These are phyloP conservation scores for Ischnura elegans DNA, from an alignment of 2,888 invertebrate species.

Conservation along the genomic window DNA sequence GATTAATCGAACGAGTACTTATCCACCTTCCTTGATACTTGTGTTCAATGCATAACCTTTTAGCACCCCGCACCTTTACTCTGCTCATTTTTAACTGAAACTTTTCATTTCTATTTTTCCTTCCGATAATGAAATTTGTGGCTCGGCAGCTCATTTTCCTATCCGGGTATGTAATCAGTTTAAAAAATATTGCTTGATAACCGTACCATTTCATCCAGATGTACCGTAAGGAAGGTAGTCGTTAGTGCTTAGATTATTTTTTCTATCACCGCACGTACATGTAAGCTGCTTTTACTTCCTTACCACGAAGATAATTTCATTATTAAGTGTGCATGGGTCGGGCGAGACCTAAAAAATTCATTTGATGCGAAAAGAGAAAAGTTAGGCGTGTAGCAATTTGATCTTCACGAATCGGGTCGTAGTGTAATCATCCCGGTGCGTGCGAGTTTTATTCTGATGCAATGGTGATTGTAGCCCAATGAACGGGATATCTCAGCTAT, in stretches of 20 bases:
- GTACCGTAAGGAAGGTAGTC: not conserved
- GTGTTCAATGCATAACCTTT: no score
- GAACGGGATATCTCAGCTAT: not conserved
- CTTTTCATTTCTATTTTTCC: no score
- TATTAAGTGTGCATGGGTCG: not conserved
- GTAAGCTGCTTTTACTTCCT: not conserved
- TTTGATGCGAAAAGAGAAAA: not conserved
- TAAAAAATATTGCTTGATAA: no score
- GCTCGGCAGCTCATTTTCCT: no score
- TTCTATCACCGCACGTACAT: not conserved
- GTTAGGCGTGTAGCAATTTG: not conserved
- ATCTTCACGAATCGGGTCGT: not conserved
- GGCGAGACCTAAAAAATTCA: not conserved
- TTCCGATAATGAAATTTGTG: no score
- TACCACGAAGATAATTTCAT: not conserved
- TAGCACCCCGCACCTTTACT: no score
- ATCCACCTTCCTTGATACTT: no score
- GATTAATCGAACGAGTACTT: no score
- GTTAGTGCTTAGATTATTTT: no score
- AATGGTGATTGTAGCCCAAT: not conserved
- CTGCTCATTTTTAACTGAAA: no score
- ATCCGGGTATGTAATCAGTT: no score
- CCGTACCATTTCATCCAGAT: no score
- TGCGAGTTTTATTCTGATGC: not conserved
- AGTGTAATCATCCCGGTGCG: not conserved